Conservation (phyloP, 2,797 vertebrate genomes). For the Nasua narica region DNA sequence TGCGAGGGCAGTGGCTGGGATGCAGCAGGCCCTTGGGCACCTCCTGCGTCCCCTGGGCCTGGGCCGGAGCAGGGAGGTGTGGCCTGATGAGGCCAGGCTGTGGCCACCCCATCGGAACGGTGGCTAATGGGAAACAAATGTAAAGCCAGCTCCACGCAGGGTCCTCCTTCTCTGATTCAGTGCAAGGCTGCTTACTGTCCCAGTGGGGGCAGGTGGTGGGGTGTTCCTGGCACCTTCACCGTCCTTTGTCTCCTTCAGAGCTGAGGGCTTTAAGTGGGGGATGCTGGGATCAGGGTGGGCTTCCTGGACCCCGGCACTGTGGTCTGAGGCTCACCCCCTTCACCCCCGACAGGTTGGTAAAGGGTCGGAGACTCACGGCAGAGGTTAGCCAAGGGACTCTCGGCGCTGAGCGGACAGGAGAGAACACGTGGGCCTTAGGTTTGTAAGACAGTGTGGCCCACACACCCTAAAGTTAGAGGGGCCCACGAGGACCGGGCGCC, state of each 20-base stretch:
- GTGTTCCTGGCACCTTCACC: neutral
- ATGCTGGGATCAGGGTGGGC: rapidly evolving
- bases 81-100: neutral
- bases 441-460: neutral
- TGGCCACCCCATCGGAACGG: neutral
- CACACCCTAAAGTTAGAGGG: neutral
- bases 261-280: neutral
- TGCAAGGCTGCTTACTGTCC: neutral
- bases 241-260: neutral
- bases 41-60: constrained; percentile 66
- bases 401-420: neutral
- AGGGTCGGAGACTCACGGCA: neutral
- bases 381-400: neutral
- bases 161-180: neutral
- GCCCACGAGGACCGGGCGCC: rapidly evolving
- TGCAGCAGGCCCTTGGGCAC: constrained; percentile 77
- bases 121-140: neutral
- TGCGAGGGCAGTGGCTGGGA: constrained; percentile 86
- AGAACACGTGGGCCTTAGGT: neutral
- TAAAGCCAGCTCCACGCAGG: neutral
- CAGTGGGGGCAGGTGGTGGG: neutral
- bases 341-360: neutral
- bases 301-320: neutral
- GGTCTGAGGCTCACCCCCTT: neutral
- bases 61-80: neutral